phyloP scores from a whole-genome alignment of 2,888 invertebrate genomes.

The Acanthococcus lagerstroemiae region DNA sequence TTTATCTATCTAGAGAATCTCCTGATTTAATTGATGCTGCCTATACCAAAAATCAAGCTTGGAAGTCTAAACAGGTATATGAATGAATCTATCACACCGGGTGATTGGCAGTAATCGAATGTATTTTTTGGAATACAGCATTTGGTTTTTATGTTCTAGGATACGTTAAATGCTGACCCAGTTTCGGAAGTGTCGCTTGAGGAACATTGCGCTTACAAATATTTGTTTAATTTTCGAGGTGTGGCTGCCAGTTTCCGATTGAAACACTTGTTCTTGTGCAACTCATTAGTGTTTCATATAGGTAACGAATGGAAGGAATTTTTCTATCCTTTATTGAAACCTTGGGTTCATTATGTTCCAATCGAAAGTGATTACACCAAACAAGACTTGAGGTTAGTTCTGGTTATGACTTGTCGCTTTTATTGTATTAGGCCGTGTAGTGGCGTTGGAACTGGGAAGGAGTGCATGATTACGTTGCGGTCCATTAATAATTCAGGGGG shows the following conservation, averaged over 20 bases:
- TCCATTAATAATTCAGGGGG: no score
- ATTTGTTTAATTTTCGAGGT: slow-evolving; percentile 90
- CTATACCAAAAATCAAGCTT: slow-evolving; percentile 97
- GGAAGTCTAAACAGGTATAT: slow-evolving; percentile 76
- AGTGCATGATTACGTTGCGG: no score
- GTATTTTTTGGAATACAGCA: not conserved
- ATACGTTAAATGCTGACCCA: slow-evolving; percentile 73
- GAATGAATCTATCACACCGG: not conserved
- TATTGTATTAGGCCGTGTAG: not conserved
- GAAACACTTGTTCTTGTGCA: slow-evolving; percentile 87
- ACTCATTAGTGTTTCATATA: slow-evolving; percentile 86
- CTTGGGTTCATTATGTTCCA: slow-evolving; percentile 94
- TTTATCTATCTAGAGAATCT: slow-evolving; percentile 64
- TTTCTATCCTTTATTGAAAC: slow-evolving; percentile 79
- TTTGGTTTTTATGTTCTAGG: slow-evolving; percentile 47
- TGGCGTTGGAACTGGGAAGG: no score
- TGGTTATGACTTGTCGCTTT: not conserved
- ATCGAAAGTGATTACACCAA: slow-evolving; percentile 57
- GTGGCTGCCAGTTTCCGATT: slow-evolving; percentile 96
- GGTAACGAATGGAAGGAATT: slow-evolving; percentile 92
- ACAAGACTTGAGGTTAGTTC: slow-evolving; percentile 54
- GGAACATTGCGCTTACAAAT: slow-evolving; percentile 86
- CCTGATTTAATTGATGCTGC: slow-evolving; percentile 78
- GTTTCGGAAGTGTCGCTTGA: slow-evolving; percentile 79
- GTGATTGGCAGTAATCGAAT: not conserved